Base-by-base conservation (phyloP, 2,113 vertebrate genomes). In the Microcebus tavaratra region DNA sequence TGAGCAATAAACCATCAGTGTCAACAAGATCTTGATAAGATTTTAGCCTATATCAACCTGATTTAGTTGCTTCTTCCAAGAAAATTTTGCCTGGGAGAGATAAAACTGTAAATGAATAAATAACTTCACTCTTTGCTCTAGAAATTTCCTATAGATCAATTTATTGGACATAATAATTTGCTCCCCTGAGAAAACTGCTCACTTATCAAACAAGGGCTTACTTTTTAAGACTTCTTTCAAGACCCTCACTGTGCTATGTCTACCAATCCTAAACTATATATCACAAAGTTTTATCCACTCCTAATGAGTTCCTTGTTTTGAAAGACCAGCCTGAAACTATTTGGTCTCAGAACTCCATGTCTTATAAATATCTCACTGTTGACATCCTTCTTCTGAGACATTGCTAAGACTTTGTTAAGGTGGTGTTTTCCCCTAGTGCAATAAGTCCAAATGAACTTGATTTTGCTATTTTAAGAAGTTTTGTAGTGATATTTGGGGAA, bases 71-170 rank as follows among this genome's bases (percentile, higher is more conserved):
- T 88, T 86, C 8, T 50, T 55, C 13, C 20, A 89, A 57, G 63
- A 93, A 81, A 82, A 79, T 50, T 92, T 96, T 97, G 39, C 29
- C 18, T 61, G 25, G 21, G 50, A 92, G 29, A 94, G 45, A 21
- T 67, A 85, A 45, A 79, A 65, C 13, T 67, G 31, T 75, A 96
- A 95, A 81, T 12, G 5, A 92, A 86, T 81, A 59, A 59, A 73
- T 83, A 90, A 39, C 18, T 67, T 90, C 48, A 85, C 23, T 55
- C 8, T 55, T 94, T 88, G 20, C 13, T 90, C 91, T 36, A 90
- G 36, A 1, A 65, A 83, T 93, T 95, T 88, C 10, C 29, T 84
- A 5, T 10, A 83, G 34, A 83, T 79, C 61, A 67, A 39, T 73
- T 93, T 91, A 61, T 84, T 91, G 50, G n/a, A 70, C 36, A 85